Base-by-base conservation (phyloP, 2,888 invertebrate genomes). In the Aproaerema taeniolella region DNA sequence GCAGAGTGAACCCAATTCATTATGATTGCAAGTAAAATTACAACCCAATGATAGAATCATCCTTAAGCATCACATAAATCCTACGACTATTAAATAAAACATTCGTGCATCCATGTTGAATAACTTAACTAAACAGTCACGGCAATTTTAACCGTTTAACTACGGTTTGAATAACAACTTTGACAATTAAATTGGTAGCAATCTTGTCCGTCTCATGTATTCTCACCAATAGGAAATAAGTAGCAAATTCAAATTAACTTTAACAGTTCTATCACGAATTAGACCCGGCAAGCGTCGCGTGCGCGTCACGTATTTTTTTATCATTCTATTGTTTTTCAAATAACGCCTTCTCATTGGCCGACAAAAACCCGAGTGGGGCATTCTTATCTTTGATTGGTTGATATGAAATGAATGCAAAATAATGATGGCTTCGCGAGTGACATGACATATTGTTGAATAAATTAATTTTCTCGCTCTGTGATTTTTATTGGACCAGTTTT, bases 291-390 rank as follows among this genome's bases (percentile, higher is more conserved):
- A n/a, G 28, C 39, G 41, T 41, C 61, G 61, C 78, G 55, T 61
- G 77, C 75, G 79, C 77, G 76, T 83, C 78, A 85, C 82, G 79
- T 50, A 56, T 67, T 71, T 83, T 85, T 86, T 85, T 77, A 85
- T 71, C 14, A 69, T 64, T 79, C 86, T 85, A 86, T 86, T 86
- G 86, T 86, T 83, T 85, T 85, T 85, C 82, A 83, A 86, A 83
- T 67, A 56, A 46, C 48, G 52, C 41, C 13, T 37, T 47, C 49
- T 55, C 55, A 85, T 83, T 85, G 85, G 85, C 38, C 44, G 47
- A 62, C 58, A 53, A 50, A 51, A 52, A 42, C 53, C 64, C 71
- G 62, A 82, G 76, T 75, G 82, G 80, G 61, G 65, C 67, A 66
- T 57, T 60, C 65, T 48, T 36, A 37, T 39, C 39, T 46, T 50